Evolutionary conservation across 2,797 vertebrate genomes (phyloP).

Genomic region (Sciurus vulgaris): DNA sequence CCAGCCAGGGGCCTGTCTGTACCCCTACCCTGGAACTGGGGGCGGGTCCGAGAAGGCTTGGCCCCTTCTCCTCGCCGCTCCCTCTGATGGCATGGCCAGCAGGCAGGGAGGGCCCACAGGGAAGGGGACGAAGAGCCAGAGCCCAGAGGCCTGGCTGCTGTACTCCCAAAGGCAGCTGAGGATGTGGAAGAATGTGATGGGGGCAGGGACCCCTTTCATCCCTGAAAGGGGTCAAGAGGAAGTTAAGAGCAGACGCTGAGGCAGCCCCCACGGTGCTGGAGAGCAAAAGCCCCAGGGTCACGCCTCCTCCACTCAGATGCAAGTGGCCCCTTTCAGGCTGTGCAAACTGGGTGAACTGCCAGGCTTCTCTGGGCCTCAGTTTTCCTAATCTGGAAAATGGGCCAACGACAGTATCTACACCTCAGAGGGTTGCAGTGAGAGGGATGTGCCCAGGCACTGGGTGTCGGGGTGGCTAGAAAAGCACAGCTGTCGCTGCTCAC

Average conservation of each 20-base stretch:
- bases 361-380: background rate
- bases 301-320: background rate
- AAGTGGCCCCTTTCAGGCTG: background rate
- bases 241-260: background rate
- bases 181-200: background rate
- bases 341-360: background rate
- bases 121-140: too few relatives aligned
- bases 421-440: background rate
- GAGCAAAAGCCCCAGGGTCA: background rate
- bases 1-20: too few relatives aligned
- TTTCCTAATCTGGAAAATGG: background rate
- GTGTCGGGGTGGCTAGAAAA: fast-evolving
- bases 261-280: background rate
- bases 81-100: too few relatives aligned
- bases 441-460: background rate
- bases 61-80: too few relatives aligned
- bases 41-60: too few relatives aligned
- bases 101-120: too few relatives aligned
- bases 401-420: background rate
- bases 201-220: too few relatives aligned
- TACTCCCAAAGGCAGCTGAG: fast-evolving
- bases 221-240: background rate
- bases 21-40: too few relatives aligned
- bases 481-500: background rate
- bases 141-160: background rate